Evolutionary conservation across 2,888 invertebrate species (phyloP).

Genomic region (Anorthoa munda): DNA sequence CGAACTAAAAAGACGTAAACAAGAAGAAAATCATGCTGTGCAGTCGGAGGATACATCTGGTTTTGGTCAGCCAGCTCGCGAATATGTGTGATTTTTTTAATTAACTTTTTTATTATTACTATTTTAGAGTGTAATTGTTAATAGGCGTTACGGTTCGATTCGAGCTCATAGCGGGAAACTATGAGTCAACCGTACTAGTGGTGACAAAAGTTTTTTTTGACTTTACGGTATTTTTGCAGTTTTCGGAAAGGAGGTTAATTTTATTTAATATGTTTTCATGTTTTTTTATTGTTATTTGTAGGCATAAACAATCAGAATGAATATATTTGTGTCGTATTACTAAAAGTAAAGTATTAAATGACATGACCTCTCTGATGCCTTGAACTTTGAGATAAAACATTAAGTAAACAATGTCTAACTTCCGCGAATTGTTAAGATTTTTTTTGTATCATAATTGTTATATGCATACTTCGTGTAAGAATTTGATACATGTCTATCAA

Average conservation of each 20-base stretch:
- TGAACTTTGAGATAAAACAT: constrained; percentile 37
- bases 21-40: too few relatives aligned
- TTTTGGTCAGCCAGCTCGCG: too few relatives aligned
- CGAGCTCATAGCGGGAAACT: constrained; percentile 52
- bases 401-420: constrained; percentile 25
- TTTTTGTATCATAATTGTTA: constrained; percentile 23
- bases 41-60: too few relatives aligned
- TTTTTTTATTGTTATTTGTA: constrained; percentile 10
- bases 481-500: constrained; percentile 5
- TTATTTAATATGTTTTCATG: constrained; percentile 7
- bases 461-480: too few relatives aligned
- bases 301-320: constrained; percentile 5
- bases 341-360: constrained; percentile 14
- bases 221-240: constrained; percentile 49
- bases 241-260: constrained; percentile 55
- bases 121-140: constrained; percentile 57
- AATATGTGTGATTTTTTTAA: too few relatives aligned
- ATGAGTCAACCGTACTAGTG: constrained; percentile 60
- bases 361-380: constrained; percentile 31
- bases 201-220: constrained; percentile 40
- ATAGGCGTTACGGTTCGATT: constrained; percentile 58
- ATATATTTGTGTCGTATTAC: neutral
- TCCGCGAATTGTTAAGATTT: constrained; percentile 46
- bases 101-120: too few relatives aligned
- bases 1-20: too few relatives aligned